phyloP scores from a whole-genome alignment of 1,140 invertebrate genomes.

The Apis dorsata region DNA sequence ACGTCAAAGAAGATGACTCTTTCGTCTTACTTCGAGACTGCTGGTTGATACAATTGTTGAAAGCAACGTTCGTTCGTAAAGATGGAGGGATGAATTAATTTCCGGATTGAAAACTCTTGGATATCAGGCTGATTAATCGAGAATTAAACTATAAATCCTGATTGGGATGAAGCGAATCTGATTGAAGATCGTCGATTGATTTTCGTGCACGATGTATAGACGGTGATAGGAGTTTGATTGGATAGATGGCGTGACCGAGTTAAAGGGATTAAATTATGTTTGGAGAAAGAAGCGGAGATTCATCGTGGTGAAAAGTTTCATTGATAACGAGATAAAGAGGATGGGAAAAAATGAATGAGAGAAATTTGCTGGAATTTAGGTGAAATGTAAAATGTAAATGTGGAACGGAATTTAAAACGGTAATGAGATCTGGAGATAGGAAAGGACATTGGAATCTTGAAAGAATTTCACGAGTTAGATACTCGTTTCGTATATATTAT shows the following conservation, averaged over 20 bases:
- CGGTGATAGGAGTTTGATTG: not conserved
- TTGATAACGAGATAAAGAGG: not conserved
- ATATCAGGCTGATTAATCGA: constrained; percentile 24
- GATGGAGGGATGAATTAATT: constrained; percentile 30
- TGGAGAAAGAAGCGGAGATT: not conserved
- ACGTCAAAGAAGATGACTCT: not conserved
- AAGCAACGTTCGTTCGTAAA: constrained; percentile 32
- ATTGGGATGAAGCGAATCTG: not conserved
- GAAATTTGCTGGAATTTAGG: too few relatives aligned
- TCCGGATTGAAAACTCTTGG: not conserved
- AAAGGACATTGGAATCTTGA: too few relatives aligned
- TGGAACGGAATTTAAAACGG: too few relatives aligned
- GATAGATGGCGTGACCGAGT: not conserved
- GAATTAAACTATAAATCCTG: not conserved
- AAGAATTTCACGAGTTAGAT: too few relatives aligned
- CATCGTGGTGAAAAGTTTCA: not conserved
- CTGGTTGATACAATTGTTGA: constrained; percentile 4
- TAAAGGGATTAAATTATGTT: not conserved
- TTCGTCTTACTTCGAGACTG: constrained; percentile 21
- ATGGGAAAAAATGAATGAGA: too few relatives aligned
- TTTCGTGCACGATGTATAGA: not conserved
- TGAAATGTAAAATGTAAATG: too few relatives aligned
- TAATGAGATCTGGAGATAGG: too few relatives aligned
- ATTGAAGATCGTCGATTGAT: not conserved
- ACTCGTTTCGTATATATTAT: too few relatives aligned